Evolutionary conservation across 2,797 vertebrate genomes (phyloP), one percentile per base, ranked within the genome.

Genomic region (Phoebastria nigripes): DNA sequence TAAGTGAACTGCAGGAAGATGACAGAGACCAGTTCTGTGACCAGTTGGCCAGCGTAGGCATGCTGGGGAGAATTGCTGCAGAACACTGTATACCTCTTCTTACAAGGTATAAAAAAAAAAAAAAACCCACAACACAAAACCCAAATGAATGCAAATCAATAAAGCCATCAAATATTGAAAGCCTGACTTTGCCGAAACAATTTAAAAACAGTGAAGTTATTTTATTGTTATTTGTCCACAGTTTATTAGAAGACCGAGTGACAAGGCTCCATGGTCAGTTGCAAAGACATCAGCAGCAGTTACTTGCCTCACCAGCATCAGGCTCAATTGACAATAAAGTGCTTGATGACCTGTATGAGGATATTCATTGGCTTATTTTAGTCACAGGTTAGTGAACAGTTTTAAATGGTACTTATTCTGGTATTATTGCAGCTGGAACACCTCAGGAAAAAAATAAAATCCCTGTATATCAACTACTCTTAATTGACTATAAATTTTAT

Each of bases 361-460:
- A 99, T 98, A 99, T 99, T 98, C 99, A 99, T 98, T 99, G 99
- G 99, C 98, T 99, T 95, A 99, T 99, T 97, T 98, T 99, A 98
- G 99, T 99, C 97, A 99, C 99, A 99, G 99, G 99, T 99, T 94
- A 95, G 98, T 97, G 66, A 70, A 72, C 37, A 61, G 20, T 72
- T 88, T 89, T 89, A 79, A 83, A 25, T 12, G 33, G 13, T 58
- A 25, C 41, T 69, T 90, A 42, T 17, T 58, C 26, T 47, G 33
- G 14, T 56, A 63, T 47, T 77, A 13, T 3, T 81, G 66, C 44
- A 90, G 12, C 66, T 82, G 52, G 13, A 56, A 42, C 31, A 31
- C 22, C 28, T 81, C 55, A 66, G 26, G 42, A 2, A 14, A 51
- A 11, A 15, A 67, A 76, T 11, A 31, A 49, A 41, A 37, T n/a